phyloP scores from a whole-genome alignment of 2,113 vertebrate species.

The Marmota monax region DNA sequence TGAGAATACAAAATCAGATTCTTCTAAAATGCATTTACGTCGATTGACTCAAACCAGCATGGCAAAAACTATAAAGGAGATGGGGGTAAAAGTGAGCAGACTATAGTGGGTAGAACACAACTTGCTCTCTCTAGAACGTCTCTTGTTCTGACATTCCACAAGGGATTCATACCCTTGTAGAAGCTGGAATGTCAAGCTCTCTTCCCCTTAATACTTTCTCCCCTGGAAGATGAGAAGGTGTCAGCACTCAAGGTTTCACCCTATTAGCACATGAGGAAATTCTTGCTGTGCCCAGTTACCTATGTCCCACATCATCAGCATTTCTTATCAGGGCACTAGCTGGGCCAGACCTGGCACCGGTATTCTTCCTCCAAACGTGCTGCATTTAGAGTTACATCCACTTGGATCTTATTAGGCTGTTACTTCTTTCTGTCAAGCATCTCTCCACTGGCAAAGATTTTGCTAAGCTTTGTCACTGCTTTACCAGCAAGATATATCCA shows the following conservation, averaged over 20 bases:
- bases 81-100: neutral
- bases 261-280: neutral
- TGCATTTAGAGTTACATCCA: neutral
- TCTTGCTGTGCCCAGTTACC: neutral
- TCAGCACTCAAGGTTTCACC: neutral
- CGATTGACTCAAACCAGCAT: neutral
- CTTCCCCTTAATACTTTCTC: neutral
- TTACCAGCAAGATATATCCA: conserved; percentile 29
- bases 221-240: neutral
- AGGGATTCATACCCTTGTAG: neutral
- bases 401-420: neutral
- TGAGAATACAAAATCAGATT: conserved; percentile 47
- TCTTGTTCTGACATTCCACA: neutral
- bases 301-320: neutral
- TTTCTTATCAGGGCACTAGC: neutral
- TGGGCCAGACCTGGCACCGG: neutral
- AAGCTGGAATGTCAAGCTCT: neutral
- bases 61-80: neutral
- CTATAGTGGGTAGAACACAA: neutral
- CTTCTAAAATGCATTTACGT: conserved; percentile 38
- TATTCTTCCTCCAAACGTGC: neutral
- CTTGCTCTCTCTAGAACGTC: neutral
- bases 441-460: neutral
- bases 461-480: neutral
- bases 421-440: neutral